Percentiles rank a stretch among this genome's conserved stretches.
phyloP scores from a whole-genome alignment of 2,888 invertebrate genomes.

The Mesopsocus fuscifrons region DNA sequence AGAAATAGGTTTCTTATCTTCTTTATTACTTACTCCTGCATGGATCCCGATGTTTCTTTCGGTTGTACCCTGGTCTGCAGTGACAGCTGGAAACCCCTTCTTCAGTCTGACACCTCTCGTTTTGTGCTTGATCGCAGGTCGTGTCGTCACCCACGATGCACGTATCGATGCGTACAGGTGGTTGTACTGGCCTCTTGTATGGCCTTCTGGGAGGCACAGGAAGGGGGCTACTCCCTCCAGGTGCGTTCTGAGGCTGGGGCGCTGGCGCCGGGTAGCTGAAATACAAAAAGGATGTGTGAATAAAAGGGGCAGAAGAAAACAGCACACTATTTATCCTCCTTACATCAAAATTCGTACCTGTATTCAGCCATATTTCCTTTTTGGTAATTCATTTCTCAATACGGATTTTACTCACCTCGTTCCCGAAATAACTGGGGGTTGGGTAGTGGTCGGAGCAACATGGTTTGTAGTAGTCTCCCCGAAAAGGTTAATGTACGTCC shows the following conservation, averaged over 20 bases:
- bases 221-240: not conserved
- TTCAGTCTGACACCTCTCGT: slow-evolving; percentile 74
- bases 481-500: slow-evolving; percentile 72
- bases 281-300: slow-evolving; percentile 2
- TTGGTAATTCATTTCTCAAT: too few species aligned
- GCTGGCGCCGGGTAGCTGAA: slow-evolving; percentile 12
- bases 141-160: slow-evolving; percentile 86
- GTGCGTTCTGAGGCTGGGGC: not conserved
- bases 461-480: slow-evolving; percentile 34
- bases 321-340: too few species aligned
- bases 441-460: slow-evolving; percentile 22
- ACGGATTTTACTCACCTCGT: slow-evolving; percentile 14
- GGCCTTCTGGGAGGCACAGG: slow-evolving; percentile 8
- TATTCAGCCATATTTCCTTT: too few species aligned
- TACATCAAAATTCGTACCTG: too few species aligned
- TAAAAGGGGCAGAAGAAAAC: too few species aligned
- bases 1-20: not conserved
- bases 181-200: slow-evolving; percentile 31
- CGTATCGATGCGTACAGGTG: slow-evolving; percentile 70
- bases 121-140: slow-evolving; percentile 73
- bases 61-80: slow-evolving; percentile 50
- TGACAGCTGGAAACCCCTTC: slow-evolving; percentile 74
- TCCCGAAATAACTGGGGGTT: slow-evolving; percentile 16
- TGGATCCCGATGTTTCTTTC: slow-evolving; percentile 52
- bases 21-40: slow-evolving; percentile 37